Evolutionary conservation across 1,140 invertebrate genomes (phyloP).

Genomic region (Palaemon carinicauda): DNA sequence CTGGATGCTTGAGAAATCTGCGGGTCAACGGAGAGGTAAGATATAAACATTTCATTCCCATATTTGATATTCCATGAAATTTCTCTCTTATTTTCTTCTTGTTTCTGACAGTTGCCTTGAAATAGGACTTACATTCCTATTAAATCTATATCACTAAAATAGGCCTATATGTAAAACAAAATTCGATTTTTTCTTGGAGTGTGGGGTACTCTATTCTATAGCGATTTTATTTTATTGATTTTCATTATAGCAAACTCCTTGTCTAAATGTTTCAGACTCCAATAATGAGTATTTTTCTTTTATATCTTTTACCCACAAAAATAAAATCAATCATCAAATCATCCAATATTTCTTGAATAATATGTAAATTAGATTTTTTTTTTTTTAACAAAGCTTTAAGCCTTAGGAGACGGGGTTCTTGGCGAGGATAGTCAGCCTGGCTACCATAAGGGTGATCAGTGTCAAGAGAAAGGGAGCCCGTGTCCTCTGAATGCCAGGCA

Average conservation of each 20-base stretch:
- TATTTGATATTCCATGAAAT: too few relatives aligned
- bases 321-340: neutral
- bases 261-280: too few relatives aligned
- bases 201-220: too few relatives aligned
- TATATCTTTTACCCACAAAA: neutral
- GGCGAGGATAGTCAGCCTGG: constrained; percentile 23
- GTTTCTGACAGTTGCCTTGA: too few relatives aligned
- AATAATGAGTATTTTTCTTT: neutral
- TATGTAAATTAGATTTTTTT: neutral
- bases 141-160: too few relatives aligned
- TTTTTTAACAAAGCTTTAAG: constrained; percentile 5
- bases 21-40: constrained; percentile 52
- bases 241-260: too few relatives aligned
- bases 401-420: constrained; percentile 22
- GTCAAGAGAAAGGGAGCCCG: neutral
- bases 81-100: too few relatives aligned
- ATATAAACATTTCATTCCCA: too few relatives aligned
- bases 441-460: neutral
- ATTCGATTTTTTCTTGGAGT: too few relatives aligned
- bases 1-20: constrained; percentile 41
- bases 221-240: too few relatives aligned
- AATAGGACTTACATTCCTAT: too few relatives aligned
- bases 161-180: too few relatives aligned
- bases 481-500: constrained; percentile 8
- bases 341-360: neutral